These are phyloP conservation scores for Vombatus ursinus DNA, from an alignment of 2,113 vertebrate species.

Conservation along the genomic window DNA sequence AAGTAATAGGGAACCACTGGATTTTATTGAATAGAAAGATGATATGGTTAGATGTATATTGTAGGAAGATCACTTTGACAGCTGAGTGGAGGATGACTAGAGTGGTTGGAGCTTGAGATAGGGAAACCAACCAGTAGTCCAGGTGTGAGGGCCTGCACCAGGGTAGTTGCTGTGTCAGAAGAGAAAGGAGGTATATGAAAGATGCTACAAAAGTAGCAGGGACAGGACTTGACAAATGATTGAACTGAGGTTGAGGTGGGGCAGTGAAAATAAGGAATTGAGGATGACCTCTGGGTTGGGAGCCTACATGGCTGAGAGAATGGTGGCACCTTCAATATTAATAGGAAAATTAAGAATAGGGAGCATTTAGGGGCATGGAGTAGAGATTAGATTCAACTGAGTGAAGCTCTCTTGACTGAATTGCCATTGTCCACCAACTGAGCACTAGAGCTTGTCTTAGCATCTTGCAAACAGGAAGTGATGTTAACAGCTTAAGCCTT, in stretches of 20 bases:
- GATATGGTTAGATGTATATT: no score
- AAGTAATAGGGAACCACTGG: background rate
- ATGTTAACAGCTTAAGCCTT: no score
- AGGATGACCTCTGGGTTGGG: background rate
- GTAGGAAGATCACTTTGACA: background rate
- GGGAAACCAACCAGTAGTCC: background rate
- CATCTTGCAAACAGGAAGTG: no score
- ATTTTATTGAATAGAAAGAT: background rate
- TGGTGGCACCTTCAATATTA: background rate
- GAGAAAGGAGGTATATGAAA: background rate
- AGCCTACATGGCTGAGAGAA: background rate
- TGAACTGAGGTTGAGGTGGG: background rate
- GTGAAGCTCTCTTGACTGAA: background rate
- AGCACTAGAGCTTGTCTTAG: background rate
- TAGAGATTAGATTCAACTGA: no score
- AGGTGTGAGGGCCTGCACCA: background rate
- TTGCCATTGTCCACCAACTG: background rate
- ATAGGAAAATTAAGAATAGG: background rate
- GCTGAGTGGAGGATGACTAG: background rate
- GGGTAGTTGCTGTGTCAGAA: background rate
- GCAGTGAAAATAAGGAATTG: background rate
- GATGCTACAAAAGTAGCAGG: background rate
- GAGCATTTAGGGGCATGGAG: background rate
- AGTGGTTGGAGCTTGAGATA: background rate
- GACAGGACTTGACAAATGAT: background rate